A percentile compares a stretch with the other conserved stretches of the same genome.
These are phyloP conservation scores for Lonchura striata DNA, from an alignment of 2,113 vertebrate species.

Conservation along the genomic window DNA sequence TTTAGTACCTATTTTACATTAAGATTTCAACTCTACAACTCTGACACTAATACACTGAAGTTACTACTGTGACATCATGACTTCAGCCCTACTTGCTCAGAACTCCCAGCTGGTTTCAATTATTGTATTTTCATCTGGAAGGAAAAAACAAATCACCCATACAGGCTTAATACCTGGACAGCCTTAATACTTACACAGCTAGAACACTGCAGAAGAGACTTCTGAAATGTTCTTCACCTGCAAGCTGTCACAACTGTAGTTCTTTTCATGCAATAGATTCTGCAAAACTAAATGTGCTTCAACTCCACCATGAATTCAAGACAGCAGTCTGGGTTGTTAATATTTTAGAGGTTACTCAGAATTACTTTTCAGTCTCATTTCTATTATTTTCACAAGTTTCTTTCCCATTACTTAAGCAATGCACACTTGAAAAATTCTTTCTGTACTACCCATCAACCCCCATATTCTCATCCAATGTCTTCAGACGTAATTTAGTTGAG, in stretches of 20 bases:
- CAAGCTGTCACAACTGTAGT: background rate
- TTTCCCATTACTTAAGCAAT: constrained; percentile 16
- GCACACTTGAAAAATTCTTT: background rate
- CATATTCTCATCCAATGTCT: background rate
- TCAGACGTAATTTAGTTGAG: background rate
- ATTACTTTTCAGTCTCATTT: constrained; percentile 3
- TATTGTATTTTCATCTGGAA: background rate
- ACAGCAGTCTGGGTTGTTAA: background rate
- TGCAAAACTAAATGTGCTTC: background rate
- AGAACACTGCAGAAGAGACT: background rate
- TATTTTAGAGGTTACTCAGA: background rate
- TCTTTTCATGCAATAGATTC: background rate
- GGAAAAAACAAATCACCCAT: background rate
- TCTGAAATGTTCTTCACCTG: background rate
- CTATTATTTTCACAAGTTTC: constrained; percentile 36
- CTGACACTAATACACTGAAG: background rate
- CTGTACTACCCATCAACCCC: background rate
- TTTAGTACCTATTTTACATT: background rate
- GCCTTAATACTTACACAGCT: background rate
- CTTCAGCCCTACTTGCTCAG: background rate
- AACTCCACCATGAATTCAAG: background rate
- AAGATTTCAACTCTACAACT: background rate
- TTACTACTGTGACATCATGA: background rate
- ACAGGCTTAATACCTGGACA: background rate
- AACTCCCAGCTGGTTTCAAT: background rate